Conservation (phyloP, 2,888 invertebrate genomes). For the Eremobia ochroleuca region DNA sequence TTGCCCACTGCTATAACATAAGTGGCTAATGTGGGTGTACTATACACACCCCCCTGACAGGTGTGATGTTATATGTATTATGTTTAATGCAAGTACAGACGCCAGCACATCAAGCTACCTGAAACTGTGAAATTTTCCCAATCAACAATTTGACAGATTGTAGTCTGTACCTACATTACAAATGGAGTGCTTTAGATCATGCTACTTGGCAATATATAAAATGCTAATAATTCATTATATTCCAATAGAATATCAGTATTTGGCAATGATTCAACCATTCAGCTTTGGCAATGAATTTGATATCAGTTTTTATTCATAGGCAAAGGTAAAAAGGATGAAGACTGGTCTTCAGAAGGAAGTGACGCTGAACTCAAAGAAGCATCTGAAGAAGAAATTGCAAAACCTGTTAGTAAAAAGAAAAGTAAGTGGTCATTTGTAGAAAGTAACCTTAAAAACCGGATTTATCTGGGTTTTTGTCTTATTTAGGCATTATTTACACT, state of each 20-base stretch:
- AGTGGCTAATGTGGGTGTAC: background rate
- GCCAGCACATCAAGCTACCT: no score
- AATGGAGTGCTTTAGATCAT: background rate
- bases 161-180: background rate
- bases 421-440: constrained; percentile 74
- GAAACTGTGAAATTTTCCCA: no score
- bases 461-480: background rate
- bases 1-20: background rate
- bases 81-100: constrained; percentile 5
- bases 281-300: constrained; percentile 5
- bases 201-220: constrained; percentile 4
- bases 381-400: constrained; percentile 84
- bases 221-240: background rate
- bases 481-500: background rate
- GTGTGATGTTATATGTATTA: background rate
- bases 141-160: no score
- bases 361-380: constrained; percentile 85
- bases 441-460: background rate
- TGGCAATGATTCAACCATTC: constrained; percentile 31
- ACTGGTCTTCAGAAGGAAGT: constrained; percentile 90
- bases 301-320: constrained; percentile 70
- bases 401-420: constrained; percentile 88
- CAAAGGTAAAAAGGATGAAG: constrained; percentile 90
- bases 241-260: constrained; percentile 7
- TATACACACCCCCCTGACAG: background rate